phyloP scores from a whole-genome alignment of 2,113 vertebrate species.

The Dromiciops gliroides region DNA sequence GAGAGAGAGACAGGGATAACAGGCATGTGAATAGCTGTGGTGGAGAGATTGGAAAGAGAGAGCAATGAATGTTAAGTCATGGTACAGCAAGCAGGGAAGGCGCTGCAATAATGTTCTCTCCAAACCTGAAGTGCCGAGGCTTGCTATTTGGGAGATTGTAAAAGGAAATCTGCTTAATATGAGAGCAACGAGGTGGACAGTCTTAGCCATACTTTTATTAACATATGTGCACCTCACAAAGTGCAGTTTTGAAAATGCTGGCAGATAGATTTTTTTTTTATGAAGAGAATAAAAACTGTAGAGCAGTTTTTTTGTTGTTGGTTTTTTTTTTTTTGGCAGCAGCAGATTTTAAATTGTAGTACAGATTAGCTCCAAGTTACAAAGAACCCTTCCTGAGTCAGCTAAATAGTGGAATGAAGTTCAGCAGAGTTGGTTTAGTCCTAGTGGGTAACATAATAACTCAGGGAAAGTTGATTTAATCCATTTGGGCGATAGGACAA shows the following conservation, averaged over 20 bases:
- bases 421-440: constrained; percentile 66
- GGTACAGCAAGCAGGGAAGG: constrained; percentile 9
- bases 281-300: constrained; percentile 59
- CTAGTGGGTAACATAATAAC: constrained; percentile 56
- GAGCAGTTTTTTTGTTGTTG: too few species aligned
- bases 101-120: constrained; percentile 51
- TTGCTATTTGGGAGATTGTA: constrained; percentile 64
- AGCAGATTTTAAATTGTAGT: constrained; percentile 77
- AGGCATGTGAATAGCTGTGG: background rate
- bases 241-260: constrained; percentile 79
- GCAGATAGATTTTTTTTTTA: constrained; percentile 63
- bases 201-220: constrained; percentile 70
- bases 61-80: constrained; percentile 45
- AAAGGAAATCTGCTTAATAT: constrained; percentile 74
- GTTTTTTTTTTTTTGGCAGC: too few species aligned
- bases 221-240: constrained; percentile 67
- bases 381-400: constrained; percentile 71
- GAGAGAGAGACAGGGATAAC: constrained; percentile 26
- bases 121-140: constrained; percentile 50
- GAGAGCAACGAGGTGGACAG: constrained; percentile 64
- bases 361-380: constrained; percentile 77
- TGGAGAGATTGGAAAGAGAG: constrained; percentile 54
- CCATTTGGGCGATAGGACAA: constrained; percentile 40
- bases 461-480: constrained; percentile 66
- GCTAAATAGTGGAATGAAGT: constrained; percentile 71